phyloP scores from a whole-genome alignment of 53 echinoderm and acorn worm genomes.

The Actinopyga echinites region DNA sequence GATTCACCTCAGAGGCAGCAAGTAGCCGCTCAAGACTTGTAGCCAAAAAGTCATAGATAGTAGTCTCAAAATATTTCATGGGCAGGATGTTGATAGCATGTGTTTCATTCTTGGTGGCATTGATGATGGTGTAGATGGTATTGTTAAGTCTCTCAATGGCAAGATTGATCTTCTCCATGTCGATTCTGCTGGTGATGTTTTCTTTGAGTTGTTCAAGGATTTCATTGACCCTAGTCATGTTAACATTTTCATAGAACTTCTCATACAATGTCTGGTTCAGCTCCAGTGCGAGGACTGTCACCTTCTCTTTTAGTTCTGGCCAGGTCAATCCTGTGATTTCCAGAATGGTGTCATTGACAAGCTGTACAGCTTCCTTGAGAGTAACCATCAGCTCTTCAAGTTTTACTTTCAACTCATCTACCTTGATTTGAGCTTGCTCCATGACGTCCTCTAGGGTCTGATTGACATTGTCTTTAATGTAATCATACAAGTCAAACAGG shows the following conservation, averaged over 20 bases:
- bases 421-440: background rate
- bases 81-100: conserved; percentile 69
- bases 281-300: background rate
- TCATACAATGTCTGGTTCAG: conserved; percentile 51
- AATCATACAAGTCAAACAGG: conserved; percentile 18
- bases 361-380: conserved; percentile 2
- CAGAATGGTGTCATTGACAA: background rate
- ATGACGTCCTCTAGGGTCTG: conserved; percentile 14
- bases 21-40: conserved; percentile 53
- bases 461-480: conserved; percentile 27
- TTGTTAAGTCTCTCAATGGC: conserved; percentile 48
- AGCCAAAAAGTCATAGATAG: conserved; percentile 52
- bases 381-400: conserved; percentile 29
- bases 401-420: conserved; percentile 30
- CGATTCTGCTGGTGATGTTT: conserved; percentile 40
- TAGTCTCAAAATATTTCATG: conserved; percentile 62
- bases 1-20: conserved; percentile 36
- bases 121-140: conserved; percentile 38
- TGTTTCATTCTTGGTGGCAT: conserved; percentile 64
- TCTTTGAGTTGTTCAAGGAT: conserved; percentile 36
- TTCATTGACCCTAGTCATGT: conserved; percentile 54
- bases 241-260: conserved; percentile 46
- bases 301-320: conserved; percentile 34
- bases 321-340: conserved; percentile 28
- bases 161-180: conserved; percentile 31